phyloP scores from a whole-genome alignment of 2,888 invertebrate genomes.

The Euphydryas editha region DNA sequence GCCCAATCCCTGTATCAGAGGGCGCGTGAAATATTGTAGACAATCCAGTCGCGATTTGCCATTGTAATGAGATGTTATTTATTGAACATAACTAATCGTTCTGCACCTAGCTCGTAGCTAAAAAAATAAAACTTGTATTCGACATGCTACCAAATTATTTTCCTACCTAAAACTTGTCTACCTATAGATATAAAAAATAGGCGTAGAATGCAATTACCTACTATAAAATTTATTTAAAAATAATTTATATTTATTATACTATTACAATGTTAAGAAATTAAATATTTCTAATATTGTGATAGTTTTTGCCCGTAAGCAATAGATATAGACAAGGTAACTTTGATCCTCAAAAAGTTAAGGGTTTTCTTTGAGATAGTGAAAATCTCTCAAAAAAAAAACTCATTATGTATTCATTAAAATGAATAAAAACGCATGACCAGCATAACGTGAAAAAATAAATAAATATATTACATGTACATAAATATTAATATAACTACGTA shows the following conservation, averaged over 20 bases:
- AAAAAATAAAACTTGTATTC: background rate
- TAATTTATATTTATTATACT: too few relatives aligned
- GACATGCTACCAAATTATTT: too few relatives aligned
- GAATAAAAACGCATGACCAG: background rate
- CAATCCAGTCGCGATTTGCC: slow-evolving; percentile 56
- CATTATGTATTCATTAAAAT: background rate
- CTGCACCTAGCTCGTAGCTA: slow-evolving; percentile 35
- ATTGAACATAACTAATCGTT: slow-evolving; percentile 74
- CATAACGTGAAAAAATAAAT: background rate
- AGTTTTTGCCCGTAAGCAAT: too few relatives aligned
- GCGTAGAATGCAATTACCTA: too few relatives aligned
- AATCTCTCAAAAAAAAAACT: background rate
- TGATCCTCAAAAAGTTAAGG: too few relatives aligned
- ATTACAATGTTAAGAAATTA: too few relatives aligned
- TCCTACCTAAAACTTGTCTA: background rate
- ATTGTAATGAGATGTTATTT: slow-evolving; percentile 80
- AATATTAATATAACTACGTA: slow-evolving; percentile 8
- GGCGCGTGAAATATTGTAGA: slow-evolving; percentile 68
- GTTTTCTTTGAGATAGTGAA: too few relatives aligned
- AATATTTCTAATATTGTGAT: too few relatives aligned
- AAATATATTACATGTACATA: background rate
- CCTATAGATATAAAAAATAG: too few relatives aligned
- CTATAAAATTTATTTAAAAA: too few relatives aligned
- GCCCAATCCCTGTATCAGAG: slow-evolving; percentile 38
- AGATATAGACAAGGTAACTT: background rate